A percentile compares a stretch with the other conserved stretches of the same genome.
Conservation (phyloP, 2,113 vertebrate genomes). For the Ardeotis arabs region DNA sequence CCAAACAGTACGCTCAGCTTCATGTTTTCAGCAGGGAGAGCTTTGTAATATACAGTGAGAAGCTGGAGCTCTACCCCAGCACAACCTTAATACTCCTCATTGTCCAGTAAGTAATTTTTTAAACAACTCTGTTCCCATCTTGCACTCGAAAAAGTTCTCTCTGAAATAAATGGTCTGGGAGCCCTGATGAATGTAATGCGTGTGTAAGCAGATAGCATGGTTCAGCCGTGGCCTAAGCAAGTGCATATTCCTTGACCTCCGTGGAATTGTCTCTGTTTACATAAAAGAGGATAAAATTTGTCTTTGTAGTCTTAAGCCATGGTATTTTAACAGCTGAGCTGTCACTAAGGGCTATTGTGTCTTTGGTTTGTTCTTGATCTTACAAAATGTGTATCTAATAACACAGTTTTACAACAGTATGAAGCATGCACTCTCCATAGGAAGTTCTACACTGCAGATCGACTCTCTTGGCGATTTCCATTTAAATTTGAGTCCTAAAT, state of each 20-base stretch:
- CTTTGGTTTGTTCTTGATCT: neutral
- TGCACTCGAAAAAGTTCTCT: neutral
- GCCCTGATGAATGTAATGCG: neutral
- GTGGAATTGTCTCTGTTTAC: neutral
- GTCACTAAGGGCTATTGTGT: neutral
- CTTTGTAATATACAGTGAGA: neutral
- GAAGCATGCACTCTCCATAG: neutral
- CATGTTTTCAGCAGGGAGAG: neutral
- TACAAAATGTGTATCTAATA: neutral
- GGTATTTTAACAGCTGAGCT: neutral
- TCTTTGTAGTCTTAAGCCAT: neutral
- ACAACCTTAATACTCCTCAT: neutral
- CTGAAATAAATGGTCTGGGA: neutral
- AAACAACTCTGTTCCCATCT: neutral
- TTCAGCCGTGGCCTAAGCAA: neutral
- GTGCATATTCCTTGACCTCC: neutral
- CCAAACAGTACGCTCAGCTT: neutral
- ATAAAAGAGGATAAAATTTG: neutral
- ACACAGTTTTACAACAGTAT: neutral
- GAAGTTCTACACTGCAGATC: neutral
- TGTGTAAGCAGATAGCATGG: neutral
- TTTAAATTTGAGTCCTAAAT: neutral
- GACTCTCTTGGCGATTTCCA: neutral
- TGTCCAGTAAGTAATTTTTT: neutral
- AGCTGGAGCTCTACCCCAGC: neutral